Percentiles rank a stretch among this genome's conserved stretches.
These are phyloP conservation scores for Menidia menidia DNA, from an alignment of 2,797 vertebrate species.

Conservation along the genomic window DNA sequence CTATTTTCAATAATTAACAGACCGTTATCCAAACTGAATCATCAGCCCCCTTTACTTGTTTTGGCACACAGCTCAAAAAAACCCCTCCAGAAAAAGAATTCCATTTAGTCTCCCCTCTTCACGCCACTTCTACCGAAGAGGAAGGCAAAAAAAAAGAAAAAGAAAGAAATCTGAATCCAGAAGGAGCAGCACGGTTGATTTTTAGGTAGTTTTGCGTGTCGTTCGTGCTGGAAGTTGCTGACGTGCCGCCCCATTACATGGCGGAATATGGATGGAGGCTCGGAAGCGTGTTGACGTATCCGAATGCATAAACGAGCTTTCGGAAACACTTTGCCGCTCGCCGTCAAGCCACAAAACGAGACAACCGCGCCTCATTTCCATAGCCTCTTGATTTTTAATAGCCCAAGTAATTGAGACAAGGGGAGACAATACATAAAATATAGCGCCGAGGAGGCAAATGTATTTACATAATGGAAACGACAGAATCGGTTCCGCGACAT, in stretches of 20 bases:
- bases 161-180: constrained; percentile 23
- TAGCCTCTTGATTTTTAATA: constrained; percentile 84
- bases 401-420: constrained; percentile 84
- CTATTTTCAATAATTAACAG: constrained; percentile 19
- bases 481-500: constrained; percentile 88
- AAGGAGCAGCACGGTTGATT: constrained; percentile 12
- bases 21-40: too few relatives aligned
- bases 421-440: constrained; percentile 85
- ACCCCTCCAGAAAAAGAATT: constrained; percentile 2
- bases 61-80: too few relatives aligned
- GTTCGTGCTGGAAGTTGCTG: constrained; percentile 37
- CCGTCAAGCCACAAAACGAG: constrained; percentile 72
- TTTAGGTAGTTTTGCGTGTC: constrained; percentile 36
- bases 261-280: constrained; percentile 70
- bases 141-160: constrained; percentile 3
- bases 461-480: constrained; percentile 90
- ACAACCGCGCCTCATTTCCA: constrained; percentile 75
- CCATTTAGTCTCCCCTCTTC: background rate
- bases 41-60: too few relatives aligned
- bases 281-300: constrained; percentile 62
- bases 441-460: constrained; percentile 84
- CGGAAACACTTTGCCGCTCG: constrained; percentile 73
- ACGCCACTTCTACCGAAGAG: constrained; percentile 3
- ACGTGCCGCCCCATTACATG: constrained; percentile 52
- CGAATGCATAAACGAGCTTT: constrained; percentile 68